Evolutionary conservation across 2,888 invertebrate species (phyloP).

Genomic region (Cephus pygmeus): DNA sequence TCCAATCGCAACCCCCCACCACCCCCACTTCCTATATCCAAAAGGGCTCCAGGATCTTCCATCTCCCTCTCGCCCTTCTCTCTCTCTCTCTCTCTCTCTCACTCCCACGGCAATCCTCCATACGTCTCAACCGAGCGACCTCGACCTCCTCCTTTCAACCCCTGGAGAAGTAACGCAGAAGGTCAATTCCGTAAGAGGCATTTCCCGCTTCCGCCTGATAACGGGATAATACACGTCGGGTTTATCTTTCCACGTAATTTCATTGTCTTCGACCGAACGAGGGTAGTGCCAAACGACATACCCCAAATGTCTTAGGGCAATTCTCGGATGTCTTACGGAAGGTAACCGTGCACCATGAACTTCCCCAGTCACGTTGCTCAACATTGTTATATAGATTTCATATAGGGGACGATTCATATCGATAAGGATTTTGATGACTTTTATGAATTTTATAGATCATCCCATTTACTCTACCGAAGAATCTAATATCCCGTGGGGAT

Average conservation of each 20-base stretch:
- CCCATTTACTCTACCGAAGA: neutral
- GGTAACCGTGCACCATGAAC: neutral
- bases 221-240: conserved; percentile 1
- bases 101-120: conserved; percentile 8
- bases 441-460: neutral
- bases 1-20: neutral
- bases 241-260: conserved; percentile 2
- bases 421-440: neutral
- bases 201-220: conserved; percentile 24
- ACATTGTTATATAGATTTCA: neutral
- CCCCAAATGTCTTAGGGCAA: neutral
- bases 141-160: conserved; percentile 8
- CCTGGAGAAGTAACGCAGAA: neutral
- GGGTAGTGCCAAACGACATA: neutral
- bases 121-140: neutral
- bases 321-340: neutral
- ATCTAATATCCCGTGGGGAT: no score
- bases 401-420: neutral
- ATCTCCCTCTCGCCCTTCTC: conserved; percentile 15
- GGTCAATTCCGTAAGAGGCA: conserved; percentile 8
- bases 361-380: conserved; percentile 18
- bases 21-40: conserved; percentile 13
- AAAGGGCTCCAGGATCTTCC: conserved; percentile 15
- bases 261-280: neutral
- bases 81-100: neutral